Percentiles rank a stretch among this genome's conserved stretches.
Evolutionary conservation across 1,140 invertebrate genomes (phyloP).

Genomic region (Drosophila equinoxialis): DNA sequence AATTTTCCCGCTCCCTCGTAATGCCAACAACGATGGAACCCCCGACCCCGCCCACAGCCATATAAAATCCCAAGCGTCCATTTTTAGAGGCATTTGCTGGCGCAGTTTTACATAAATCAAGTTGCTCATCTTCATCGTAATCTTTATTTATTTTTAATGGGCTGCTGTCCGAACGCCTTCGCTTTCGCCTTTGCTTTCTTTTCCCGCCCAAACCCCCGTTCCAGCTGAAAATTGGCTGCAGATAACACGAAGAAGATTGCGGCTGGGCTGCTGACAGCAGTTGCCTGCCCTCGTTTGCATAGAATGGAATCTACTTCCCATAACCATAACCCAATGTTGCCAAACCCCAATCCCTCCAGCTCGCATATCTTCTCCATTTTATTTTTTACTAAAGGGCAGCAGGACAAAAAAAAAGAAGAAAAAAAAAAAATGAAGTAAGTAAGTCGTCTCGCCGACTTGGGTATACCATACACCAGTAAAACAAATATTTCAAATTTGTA

Average conservation of each 20-base stretch:
- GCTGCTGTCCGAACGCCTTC: constrained; percentile 39
- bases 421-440: too few relatives aligned
- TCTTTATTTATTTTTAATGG: constrained; percentile 81
- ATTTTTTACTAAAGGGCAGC: not conserved
- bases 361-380: not conserved
- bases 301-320: constrained; percentile 15
- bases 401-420: not conserved
- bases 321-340: too few relatives aligned
- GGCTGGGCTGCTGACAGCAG: constrained; percentile 56
- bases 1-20: constrained; percentile 2
- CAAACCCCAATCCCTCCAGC: not conserved
- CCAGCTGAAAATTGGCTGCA: constrained; percentile 69
- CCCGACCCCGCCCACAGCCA: not conserved
- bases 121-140: constrained; percentile 67
- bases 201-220: not conserved
- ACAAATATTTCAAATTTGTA: too few relatives aligned
- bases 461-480: too few relatives aligned
- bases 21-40: not conserved
- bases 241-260: constrained; percentile 66
- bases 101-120: constrained; percentile 74
- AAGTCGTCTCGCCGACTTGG: too few relatives aligned
- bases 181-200: constrained; percentile 2
- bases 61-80: constrained; percentile 64
- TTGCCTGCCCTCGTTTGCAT: constrained; percentile 53
- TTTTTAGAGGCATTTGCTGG: constrained; percentile 49